Base-by-base conservation (phyloP, 2,888 invertebrate genomes). In the Harpagoxenus sublaevis region DNA sequence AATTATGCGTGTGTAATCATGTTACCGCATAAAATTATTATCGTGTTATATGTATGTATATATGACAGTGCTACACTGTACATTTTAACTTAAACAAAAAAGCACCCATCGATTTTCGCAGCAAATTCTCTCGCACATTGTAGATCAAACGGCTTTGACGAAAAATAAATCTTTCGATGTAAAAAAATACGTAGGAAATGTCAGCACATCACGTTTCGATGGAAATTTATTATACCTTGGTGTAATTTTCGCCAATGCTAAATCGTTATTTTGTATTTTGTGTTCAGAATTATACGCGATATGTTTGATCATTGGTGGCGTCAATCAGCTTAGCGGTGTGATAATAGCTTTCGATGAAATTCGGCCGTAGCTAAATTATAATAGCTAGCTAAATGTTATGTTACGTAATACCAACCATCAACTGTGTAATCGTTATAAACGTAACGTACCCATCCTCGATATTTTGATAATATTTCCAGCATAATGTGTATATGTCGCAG, bases 381-480 rank as follows among this genome's bases (percentile, higher is more conserved):
- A 45, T 45, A 57, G 9, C 18, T 48, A 51, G 15, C 9, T 45
- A 45, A 45, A 31, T 48, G 23, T 66, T 65, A 12, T 68, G 35
- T 48, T 71, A 73, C 18, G 12, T 71, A 79, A 53, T n/a, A 70
- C 0, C 31, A 55, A 79, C 12, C 12, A 48, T 79, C 35, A 60
- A 71, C 10, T 48, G 18, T 10, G 15, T 55, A 48, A 23, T 79
- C 12, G 12, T 31, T 15, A 68, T 53, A 66, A 73, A 39, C 35
- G 23, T 48, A 60, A 60, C 48, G 8, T 18, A 12, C 0, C 18
- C 28, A 39, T 51, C 6, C 18, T 10, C 35, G 12, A 39, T 48
- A 79, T 79, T 79, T 79, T 60, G 48, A 73, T 35, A 71, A 60
- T 57, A 71, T 48, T 79, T 79, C 48, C 42, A 78, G 9, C 4